Conservation (phyloP, 1,140 invertebrate genomes). For the Drosophila simulans region DNA sequence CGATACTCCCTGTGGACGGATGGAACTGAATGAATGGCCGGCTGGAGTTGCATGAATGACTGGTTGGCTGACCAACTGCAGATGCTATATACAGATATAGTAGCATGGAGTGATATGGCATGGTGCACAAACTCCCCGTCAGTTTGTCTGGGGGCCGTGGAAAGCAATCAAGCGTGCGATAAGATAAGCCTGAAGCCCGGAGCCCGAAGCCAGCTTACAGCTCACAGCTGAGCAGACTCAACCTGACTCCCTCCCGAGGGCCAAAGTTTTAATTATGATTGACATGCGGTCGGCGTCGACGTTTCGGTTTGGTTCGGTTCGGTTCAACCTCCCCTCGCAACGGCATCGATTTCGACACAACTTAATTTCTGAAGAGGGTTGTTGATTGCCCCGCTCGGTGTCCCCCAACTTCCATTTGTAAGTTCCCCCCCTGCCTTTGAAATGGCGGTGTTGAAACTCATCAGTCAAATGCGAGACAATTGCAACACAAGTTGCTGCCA, state of each 20-base stretch:
- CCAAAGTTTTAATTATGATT: slow-evolving; percentile 80
- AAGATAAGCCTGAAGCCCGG: slow-evolving; percentile 61
- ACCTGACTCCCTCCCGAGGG: slow-evolving; percentile 11
- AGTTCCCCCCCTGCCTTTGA: not conserved
- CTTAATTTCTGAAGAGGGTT: slow-evolving; percentile 82
- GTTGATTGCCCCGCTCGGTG: slow-evolving; percentile 57
- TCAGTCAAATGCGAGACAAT: slow-evolving; percentile 77
- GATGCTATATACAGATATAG: slow-evolving; percentile 18
- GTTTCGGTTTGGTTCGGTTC: slow-evolving; percentile 3
- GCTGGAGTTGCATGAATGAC: slow-evolving; percentile 56
- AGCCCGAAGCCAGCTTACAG: slow-evolving; percentile 15
- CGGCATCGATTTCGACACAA: slow-evolving; percentile 81
- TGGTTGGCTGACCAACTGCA: slow-evolving; percentile 38
- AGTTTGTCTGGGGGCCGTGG: slow-evolving; percentile 32
- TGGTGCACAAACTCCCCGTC: not conserved
- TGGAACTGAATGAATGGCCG: slow-evolving; percentile 42
- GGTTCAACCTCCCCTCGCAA: slow-evolving; percentile 30
- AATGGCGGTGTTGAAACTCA: slow-evolving; percentile 68
- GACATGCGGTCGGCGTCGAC: slow-evolving; percentile 69
- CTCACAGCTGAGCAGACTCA: slow-evolving; percentile 1
- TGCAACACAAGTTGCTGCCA: slow-evolving; percentile 67
- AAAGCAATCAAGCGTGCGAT: slow-evolving; percentile 75
- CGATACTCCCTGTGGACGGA: slow-evolving; percentile 35
- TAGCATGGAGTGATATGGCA: not conserved
- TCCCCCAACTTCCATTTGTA: not conserved